Conservation (phyloP, 1,140 invertebrate species). For the Babylonia areolata region DNA sequence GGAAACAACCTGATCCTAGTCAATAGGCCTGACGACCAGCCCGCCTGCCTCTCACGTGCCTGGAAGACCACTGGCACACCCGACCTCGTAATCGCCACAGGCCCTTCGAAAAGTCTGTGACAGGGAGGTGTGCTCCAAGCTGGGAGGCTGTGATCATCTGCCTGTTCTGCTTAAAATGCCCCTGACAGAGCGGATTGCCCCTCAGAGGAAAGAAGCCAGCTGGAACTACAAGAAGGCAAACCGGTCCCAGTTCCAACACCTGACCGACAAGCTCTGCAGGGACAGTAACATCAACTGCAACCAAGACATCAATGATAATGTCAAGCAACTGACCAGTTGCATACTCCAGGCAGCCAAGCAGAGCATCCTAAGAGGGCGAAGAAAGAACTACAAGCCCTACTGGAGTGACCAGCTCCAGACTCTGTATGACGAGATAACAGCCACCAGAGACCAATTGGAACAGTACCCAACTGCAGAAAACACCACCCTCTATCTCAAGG, state of each 20-base stretch:
- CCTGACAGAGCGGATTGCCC: too few species aligned
- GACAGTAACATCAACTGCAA: background rate
- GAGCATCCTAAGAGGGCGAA: background rate
- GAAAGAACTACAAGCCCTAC: background rate
- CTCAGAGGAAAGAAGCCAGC: background rate
- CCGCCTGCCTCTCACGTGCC: conserved; percentile 12
- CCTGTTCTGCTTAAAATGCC: background rate
- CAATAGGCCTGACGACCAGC: too few species aligned
- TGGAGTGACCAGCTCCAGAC: background rate
- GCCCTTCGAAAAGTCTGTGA: background rate
- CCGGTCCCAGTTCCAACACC: background rate
- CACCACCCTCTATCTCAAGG: too few species aligned
- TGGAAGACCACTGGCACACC: conserved; percentile 37
- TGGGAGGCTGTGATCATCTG: background rate
- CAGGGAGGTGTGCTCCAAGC: background rate
- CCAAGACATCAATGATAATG: background rate
- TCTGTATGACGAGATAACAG: too few species aligned
- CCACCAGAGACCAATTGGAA: too few species aligned
- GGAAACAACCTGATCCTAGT: too few species aligned
- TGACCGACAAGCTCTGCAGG: background rate
- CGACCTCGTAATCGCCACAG: conserved; percentile 39
- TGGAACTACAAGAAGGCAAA: conserved; percentile 12
- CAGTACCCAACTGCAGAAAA: too few species aligned
- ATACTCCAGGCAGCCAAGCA: background rate
- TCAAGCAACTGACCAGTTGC: background rate